These are phyloP conservation scores for Galeruca laticollis DNA, from an alignment of 2,888 invertebrate species.

Conservation along the genomic window DNA sequence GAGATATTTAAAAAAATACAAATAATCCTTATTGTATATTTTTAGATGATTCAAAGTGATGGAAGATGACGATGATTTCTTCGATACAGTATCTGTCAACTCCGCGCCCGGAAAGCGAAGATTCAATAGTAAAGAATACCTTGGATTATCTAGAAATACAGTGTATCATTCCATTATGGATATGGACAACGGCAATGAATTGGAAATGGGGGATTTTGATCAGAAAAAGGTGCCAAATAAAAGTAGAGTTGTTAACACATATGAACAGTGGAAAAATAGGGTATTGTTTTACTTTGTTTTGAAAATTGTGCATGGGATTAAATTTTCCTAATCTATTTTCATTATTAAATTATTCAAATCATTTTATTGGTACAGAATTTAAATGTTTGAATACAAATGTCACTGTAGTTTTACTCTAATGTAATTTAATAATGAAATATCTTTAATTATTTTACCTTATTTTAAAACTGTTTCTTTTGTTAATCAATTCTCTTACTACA, in stretches of 20 bases:
- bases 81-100: slow-evolving; percentile 64
- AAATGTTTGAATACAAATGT: too few relatives aligned
- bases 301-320: slow-evolving; percentile 27
- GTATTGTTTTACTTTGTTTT: slow-evolving; percentile 61
- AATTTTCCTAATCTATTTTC: slow-evolving; percentile 8
- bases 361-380: too few relatives aligned
- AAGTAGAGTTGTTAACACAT: slow-evolving; percentile 67
- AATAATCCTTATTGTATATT: slow-evolving; percentile 17
- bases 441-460: slow-evolving; percentile 53
- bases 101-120: slow-evolving; percentile 56
- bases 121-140: slow-evolving; percentile 58
- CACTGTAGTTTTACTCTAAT: background rate
- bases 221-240: slow-evolving; percentile 69
- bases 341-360: slow-evolving; percentile 13
- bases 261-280: slow-evolving; percentile 74
- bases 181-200: slow-evolving; percentile 61
- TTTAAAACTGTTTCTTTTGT: slow-evolving; percentile 53
- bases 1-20: slow-evolving; percentile 1
- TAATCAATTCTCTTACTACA: slow-evolving; percentile 4
- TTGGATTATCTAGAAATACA: slow-evolving; percentile 71
- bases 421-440: slow-evolving; percentile 13
- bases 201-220: slow-evolving; percentile 60
- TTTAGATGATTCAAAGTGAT: slow-evolving; percentile 49
- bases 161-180: slow-evolving; percentile 73
- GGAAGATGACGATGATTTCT: slow-evolving; percentile 64